A percentile compares a stretch with the other conserved stretches of the same genome.
Conservation (phyloP, 1,140 invertebrate species). For the Diachasma alloeum region DNA sequence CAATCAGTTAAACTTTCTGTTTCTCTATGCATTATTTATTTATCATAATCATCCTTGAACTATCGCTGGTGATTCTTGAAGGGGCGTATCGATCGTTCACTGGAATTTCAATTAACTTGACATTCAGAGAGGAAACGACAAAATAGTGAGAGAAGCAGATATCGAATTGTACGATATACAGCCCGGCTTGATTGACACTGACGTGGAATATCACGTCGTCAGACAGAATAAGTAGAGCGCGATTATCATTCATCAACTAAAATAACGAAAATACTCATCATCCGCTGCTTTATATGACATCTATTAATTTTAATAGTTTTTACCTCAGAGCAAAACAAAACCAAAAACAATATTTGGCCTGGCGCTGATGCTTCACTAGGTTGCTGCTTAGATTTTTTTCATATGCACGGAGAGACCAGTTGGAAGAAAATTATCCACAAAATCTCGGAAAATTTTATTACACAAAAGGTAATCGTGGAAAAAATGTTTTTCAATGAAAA, state of each 20-base stretch:
- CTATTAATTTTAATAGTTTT: conserved; percentile 40
- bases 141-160: conserved; percentile 3
- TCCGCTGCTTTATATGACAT: conserved; percentile 50
- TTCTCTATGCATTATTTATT: not conserved
- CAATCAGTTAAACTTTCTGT: not conserved
- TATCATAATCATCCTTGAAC: not conserved
- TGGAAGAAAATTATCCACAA: too few relatives aligned
- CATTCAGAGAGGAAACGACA: not conserved
- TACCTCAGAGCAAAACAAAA: conserved; percentile 8
- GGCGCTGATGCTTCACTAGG: conserved; percentile 56
- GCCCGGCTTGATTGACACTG: conserved; percentile 42
- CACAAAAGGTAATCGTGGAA: too few relatives aligned
- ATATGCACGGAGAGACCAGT: too few relatives aligned
- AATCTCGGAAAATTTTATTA: too few relatives aligned
- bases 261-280: conserved; percentile 36
- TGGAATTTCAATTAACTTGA: conserved; percentile 5
- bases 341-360: conserved; percentile 26
- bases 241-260: conserved; percentile 33
- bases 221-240: conserved; percentile 17
- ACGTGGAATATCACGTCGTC: conserved; percentile 18
- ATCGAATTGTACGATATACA: conserved; percentile 59
- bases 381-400: conserved; percentile 49
- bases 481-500: too few relatives aligned
- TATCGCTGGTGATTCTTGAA: not conserved
- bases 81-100: conserved; percentile 50